Evolutionary conservation across 35 echinoderm and acorn worm species (phyloP).

Genomic region (Amphiura filiformis): DNA sequence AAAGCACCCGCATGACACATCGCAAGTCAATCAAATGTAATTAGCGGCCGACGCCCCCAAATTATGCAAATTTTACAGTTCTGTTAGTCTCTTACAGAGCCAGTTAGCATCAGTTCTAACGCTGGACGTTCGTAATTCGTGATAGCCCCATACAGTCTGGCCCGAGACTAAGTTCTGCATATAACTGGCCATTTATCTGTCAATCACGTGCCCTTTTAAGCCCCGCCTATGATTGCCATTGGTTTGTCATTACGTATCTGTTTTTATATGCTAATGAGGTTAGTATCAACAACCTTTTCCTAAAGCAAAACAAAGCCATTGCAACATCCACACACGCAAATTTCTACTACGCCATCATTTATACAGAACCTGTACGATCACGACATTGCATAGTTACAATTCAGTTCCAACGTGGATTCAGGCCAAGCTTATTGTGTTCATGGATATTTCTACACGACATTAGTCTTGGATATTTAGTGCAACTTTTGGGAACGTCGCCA

Average conservation of each 20-base stretch:
- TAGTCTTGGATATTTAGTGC: slow-evolving; percentile 38
- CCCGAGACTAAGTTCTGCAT: too few relatives aligned
- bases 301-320: slow-evolving; percentile 60
- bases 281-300: slow-evolving; percentile 34
- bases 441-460: slow-evolving; percentile 35
- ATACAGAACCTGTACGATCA: slow-evolving; percentile 6
- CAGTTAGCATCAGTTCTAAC: too few relatives aligned
- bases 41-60: background rate
- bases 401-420: slow-evolving; percentile 32
- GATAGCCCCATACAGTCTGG: too few relatives aligned
- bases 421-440: slow-evolving; percentile 44
- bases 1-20: background rate
- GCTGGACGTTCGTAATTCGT: too few relatives aligned
- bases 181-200: background rate
- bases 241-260: slow-evolving; percentile 29
- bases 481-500: slow-evolving; percentile 20
- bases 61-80: too few relatives aligned
- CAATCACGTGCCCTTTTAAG: background rate
- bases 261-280: slow-evolving; percentile 42
- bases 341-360: slow-evolving; percentile 86
- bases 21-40: background rate
- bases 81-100: too few relatives aligned
- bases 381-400: background rate
- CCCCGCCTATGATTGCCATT: background rate
- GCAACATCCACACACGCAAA: slow-evolving; percentile 37